Evolutionary conservation across 2,888 invertebrate species (phyloP).

Genomic region (Hydrotaea diabolus): DNA sequence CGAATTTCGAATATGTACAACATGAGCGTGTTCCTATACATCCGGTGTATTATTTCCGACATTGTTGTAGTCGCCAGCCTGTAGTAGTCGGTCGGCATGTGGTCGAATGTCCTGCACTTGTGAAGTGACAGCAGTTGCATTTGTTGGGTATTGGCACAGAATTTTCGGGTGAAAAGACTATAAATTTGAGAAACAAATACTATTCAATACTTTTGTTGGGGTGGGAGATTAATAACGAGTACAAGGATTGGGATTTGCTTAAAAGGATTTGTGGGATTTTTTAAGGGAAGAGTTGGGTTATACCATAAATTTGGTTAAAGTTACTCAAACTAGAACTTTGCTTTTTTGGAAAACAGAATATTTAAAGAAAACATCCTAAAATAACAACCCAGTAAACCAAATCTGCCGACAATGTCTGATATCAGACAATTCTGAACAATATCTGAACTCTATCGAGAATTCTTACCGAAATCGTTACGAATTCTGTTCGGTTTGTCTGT

Average conservation of each 20-base stretch:
- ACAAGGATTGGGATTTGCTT: too few relatives aligned
- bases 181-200: conserved; percentile 62
- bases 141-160: conserved; percentile 2
- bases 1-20: conserved; percentile 6
- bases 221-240: conserved; percentile 50
- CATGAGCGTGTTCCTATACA: conserved; percentile 3
- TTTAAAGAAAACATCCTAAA: too few relatives aligned
- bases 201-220: conserved; percentile 43
- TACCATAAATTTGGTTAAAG: not conserved
- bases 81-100: not conserved
- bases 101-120: not conserved
- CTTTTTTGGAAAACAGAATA: too few relatives aligned
- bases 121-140: not conserved
- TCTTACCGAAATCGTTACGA: too few relatives aligned
- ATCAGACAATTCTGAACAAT: too few relatives aligned
- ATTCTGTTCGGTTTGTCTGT: too few relatives aligned
- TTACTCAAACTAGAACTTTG: too few relatives aligned
- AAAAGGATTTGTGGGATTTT: not conserved
- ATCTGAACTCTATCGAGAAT: too few relatives aligned
- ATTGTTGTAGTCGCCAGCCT: conserved; percentile 39
- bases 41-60: conserved; percentile 52
- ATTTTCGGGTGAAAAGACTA: conserved; percentile 48
- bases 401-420: too few relatives aligned
- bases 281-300: not conserved
- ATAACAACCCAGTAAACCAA: too few relatives aligned